Evolutionary conservation across 2,113 vertebrate genomes (phyloP), one percentile per base, ranked within the genome.

Genomic region (Solea solea): DNA sequence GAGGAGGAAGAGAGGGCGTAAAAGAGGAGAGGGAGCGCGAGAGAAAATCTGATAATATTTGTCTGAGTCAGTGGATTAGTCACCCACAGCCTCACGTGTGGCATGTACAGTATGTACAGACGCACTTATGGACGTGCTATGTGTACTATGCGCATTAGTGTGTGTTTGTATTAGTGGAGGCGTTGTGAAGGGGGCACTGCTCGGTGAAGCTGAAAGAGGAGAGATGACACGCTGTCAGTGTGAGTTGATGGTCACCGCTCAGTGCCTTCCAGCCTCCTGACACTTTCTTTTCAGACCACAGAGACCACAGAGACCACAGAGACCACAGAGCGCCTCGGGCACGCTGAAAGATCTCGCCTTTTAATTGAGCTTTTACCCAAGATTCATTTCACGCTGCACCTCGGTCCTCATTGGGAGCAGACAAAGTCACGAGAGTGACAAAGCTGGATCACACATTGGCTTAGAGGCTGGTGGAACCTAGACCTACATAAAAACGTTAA

Each of bases 211-310:
- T 87, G 85, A 90, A 90, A 85, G 86, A 88, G 81, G 69, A 80
- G 82, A 90, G 82, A 90, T 90, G 90, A 89, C 90, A 82, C 49
- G 78, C 86, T 88, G 90, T 92, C 90, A 88, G 78, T 90, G 88
- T 88, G 83, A 85, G 86, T 88, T 84, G 90, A 92, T 75, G 80
- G 88, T 89, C 90, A 87, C 62, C 40, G 79, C 87, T 89, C 88
- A 83, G 56, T 74, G 81, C 90, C 75, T 80, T 84, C 58, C 88
- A 51, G 80, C 84, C 75, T 88, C 58, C 64, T 84, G 91, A 92
- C 89, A 90, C 76, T 81, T 85, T 75, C 85, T 82, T 80, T 88
- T 79, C 83, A 86, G 77, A 83, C 64, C 49, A 25, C 76, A 76
- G 74, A 71, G 79, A 66, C 67, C 49, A 48, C 74, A 7, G 76